Conservation (phyloP, 2,113 vertebrate genomes). For the Rhinichthys klamathensis region DNA sequence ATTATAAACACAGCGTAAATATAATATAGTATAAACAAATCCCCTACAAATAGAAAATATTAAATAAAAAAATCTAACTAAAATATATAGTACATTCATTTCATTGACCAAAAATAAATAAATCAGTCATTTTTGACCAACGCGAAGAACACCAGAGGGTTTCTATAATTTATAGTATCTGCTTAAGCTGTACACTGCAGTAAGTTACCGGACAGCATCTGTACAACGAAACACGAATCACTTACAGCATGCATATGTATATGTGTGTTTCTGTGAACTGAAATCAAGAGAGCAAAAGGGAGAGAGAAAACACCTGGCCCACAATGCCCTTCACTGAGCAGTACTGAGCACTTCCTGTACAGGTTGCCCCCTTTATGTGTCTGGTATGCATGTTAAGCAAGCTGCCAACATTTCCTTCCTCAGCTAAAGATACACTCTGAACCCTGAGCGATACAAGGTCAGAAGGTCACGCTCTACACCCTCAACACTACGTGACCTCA, state of each 20-base stretch:
- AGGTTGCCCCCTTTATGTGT: slow-evolving; percentile 22
- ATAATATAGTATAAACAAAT: too few species aligned
- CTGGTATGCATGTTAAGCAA: slow-evolving; percentile 51
- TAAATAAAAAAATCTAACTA: too few species aligned
- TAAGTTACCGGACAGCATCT: neutral
- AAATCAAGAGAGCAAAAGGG: neutral
- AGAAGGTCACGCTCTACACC: neutral
- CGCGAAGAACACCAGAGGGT: too few species aligned
- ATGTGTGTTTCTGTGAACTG: slow-evolving; percentile 29
- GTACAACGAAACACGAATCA: neutral
- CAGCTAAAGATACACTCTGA: slow-evolving; percentile 55
- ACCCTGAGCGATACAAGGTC: slow-evolving; percentile 33
- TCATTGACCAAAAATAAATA: too few species aligned
- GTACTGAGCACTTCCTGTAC: neutral
- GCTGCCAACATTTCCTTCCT: slow-evolving; percentile 66
- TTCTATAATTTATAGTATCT: too few species aligned
- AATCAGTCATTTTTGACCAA: too few species aligned
- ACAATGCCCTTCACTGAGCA: slow-evolving; percentile 41
- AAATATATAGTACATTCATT: too few species aligned
- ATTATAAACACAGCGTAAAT: too few species aligned
- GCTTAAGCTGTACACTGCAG: too few species aligned
- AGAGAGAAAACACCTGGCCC: slow-evolving; percentile 14
- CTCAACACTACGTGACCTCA: neutral
- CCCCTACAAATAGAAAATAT: too few species aligned
- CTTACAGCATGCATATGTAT: slow-evolving; percentile 3